phyloP scores from a whole-genome alignment of 2,113 vertebrate genomes.

The Merops nubicus region DNA sequence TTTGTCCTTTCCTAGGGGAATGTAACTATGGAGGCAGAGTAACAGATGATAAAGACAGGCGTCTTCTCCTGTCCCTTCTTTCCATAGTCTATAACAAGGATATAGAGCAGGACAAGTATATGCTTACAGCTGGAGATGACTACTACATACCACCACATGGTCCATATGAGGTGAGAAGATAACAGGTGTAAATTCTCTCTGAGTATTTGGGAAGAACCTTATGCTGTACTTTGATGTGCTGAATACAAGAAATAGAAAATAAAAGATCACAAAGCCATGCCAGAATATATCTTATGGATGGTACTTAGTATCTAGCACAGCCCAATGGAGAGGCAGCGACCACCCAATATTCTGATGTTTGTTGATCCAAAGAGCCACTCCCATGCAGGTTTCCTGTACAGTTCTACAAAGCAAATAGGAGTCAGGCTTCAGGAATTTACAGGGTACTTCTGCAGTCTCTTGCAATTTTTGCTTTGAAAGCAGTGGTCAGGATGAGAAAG shows the following conservation, averaged over 20 bases:
- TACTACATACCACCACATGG: constrained; percentile 87
- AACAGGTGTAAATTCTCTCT: background rate
- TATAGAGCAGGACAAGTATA: constrained; percentile 81
- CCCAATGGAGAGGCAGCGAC: background rate
- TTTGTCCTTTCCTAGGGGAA: constrained; percentile 80
- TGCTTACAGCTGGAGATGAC: constrained; percentile 77
- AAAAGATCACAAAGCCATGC: background rate
- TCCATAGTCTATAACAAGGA: constrained; percentile 87
- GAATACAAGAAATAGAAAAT: background rate
- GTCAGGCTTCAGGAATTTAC: background rate
- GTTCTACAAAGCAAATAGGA: background rate
- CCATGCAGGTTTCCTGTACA: background rate
- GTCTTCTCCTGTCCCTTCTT: constrained; percentile 89
- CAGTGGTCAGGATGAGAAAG: background rate
- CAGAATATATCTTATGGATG: background rate
- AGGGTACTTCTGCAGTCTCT: background rate
- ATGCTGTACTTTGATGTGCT: background rate
- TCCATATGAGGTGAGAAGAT: constrained; percentile 82
- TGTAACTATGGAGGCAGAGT: constrained; percentile 96
- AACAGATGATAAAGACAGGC: constrained; percentile 93
- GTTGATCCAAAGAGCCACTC: background rate
- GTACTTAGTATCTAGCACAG: background rate
- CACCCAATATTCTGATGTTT: background rate
- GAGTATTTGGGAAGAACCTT: background rate
- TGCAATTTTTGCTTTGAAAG: background rate